These are phyloP conservation scores for Tringa solitaria DNA, from an alignment of 2,113 vertebrate genomes.

Conservation along the genomic window DNA sequence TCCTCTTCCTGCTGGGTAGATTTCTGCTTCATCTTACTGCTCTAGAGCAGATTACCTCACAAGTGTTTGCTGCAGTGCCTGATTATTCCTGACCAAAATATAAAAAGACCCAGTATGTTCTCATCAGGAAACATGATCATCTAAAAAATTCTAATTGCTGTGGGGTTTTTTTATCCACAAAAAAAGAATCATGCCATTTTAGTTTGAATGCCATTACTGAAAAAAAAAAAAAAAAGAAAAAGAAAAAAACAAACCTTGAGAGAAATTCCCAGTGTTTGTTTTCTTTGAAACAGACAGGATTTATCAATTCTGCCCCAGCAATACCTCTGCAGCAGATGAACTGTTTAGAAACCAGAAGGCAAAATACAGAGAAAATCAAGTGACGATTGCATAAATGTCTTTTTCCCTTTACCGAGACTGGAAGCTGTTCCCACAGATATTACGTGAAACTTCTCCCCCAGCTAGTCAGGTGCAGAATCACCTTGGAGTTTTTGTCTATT, in stretches of 20 bases:
- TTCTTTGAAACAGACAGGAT: not conserved
- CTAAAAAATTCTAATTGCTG: not conserved
- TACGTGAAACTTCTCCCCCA: not conserved
- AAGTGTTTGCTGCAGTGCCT: not conserved
- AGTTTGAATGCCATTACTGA: not conserved
- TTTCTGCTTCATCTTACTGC: not conserved
- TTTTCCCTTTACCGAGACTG: not conserved
- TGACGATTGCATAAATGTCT: not conserved
- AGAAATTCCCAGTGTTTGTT: not conserved
- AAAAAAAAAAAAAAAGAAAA: no score
- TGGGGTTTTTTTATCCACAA: not conserved
- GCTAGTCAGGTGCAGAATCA: not conserved
- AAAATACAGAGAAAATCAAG: not conserved
- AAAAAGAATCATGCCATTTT: not conserved
- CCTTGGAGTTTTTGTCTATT: not conserved
- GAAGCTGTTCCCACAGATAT: not conserved
- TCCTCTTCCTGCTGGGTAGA: not conserved
- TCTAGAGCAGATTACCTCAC: not conserved
- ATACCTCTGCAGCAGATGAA: not conserved
- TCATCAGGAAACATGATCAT: not conserved
- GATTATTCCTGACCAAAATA: not conserved
- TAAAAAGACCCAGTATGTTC: not conserved
- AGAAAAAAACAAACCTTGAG: no score
- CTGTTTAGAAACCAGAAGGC: not conserved
- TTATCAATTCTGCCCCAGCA: not conserved